Conservation (phyloP, 2,797 vertebrate genomes). For the Tenualosa thibaudeaui region DNA sequence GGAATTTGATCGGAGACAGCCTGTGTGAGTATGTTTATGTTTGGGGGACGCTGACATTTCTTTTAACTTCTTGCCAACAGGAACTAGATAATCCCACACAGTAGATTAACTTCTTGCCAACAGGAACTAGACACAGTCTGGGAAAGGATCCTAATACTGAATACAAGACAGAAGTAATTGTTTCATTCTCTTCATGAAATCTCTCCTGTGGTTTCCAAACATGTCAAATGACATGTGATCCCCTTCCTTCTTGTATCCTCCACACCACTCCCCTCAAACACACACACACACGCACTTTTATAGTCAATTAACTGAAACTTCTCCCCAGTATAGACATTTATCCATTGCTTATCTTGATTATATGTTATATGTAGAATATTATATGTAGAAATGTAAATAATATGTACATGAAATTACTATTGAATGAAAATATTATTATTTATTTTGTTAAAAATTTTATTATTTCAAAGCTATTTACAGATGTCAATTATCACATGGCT, state of each 20-base stretch:
- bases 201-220: neutral
- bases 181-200: neutral
- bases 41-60: neutral
- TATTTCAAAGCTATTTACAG: no score
- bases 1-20: neutral
- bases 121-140: no score
- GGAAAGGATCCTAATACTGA: neutral
- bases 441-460: no score
- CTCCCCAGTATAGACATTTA: neutral
- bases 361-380: no score
- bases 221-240: neutral
- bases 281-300: neutral
- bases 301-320: neutral
- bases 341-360: neutral
- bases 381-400: neutral
- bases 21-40: neutral
- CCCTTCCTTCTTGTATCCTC: neutral
- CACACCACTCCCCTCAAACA: neutral
- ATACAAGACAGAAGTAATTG: conserved; percentile 46
- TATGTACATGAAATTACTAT: neutral
- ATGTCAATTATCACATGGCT: no score
- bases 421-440: no score
- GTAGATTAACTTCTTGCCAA: no score
- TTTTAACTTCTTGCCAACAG: conserved; percentile 39
- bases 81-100: conserved; percentile 51